Evolutionary conservation across 2,113 vertebrate species (phyloP), one percentile per base, ranked within the genome.

Genomic region (Gymnorhina tibicen): DNA sequence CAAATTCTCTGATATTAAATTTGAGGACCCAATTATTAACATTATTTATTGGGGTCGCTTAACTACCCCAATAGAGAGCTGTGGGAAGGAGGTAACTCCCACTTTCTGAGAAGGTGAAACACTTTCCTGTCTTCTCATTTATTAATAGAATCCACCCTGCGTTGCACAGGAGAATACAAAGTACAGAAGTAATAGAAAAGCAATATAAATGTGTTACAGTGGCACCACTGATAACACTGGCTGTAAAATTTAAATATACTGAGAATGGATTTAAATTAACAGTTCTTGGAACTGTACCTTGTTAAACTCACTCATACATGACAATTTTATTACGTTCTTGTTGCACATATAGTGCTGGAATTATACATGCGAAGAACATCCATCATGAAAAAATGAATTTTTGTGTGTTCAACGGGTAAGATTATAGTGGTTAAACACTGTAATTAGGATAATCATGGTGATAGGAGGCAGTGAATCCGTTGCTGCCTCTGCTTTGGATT

Each of bases 171-270:
- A 89, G 35, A 76, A 72, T 39, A 44, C 13, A 78, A 75, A 87
- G 70, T 32, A 47, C 52, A 42, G 22, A 81, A 85, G 52, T 66
- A 78, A 64, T 52, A 64, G 64, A 93, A 93, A 82, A 85, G 56
- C 69, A 78, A 53, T 72, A 46, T 37, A 78, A 84, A 87, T 41
- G 75, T 87, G 77, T 64, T 79, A 50, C 26, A 72, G 87, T n/a
- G 87, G 72, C 56, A 89, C 33, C 1, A 3, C 11, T 89, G 80
- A 85, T 95, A 97, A 79, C 53, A 26, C 23, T 66, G 47, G 42
- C 64, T 91, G 89, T 75, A 91, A 87, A 96, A 85, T 56, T 75
- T 68, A 87, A 94, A 94, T 81, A 67, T 56, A 37, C 33, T 79
- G 58, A 74, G 62, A 94, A 82, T 82, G 41, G 44, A 26, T 85